Evolutionary conservation across 2,113 vertebrate genomes (phyloP), one percentile per base, ranked within the genome.

Genomic region (Dolichotis patagonum): DNA sequence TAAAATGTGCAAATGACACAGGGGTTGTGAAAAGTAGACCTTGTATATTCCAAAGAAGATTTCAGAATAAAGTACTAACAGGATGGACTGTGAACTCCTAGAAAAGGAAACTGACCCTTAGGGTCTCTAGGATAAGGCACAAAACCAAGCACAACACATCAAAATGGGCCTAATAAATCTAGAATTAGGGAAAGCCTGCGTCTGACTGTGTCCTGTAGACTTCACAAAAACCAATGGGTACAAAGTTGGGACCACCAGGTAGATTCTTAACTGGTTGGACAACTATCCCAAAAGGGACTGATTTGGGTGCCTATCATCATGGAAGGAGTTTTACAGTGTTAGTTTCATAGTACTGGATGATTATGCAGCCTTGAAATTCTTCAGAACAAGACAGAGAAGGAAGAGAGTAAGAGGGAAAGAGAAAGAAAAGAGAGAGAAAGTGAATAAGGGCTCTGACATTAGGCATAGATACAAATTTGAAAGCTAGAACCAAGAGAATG

Each of bases 1-100:
- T 13, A 41, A 83, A 86, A 88, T 84, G 19, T 83, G 0, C 92
- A 82, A 88, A 85, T 84, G 17, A 89, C 16, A 65, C 24, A 56
- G 38, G 19, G 9, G n/a, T 88, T 71, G 65, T 83, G 6, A n/a
- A 93, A 94, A 94, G n/a, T 80, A 83, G 43, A 32, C 10, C 30
- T 96, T 77, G 46, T 88, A 12, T 95, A 5, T 85, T 73, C 58
- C 75, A 73, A 96, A 71, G 56, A 54, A 81, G 38, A 88, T 32
- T 90, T 38, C 63, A 73, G 3, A 46, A 71, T 65, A 96, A 22
- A 92, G 13, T 12, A 54, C 82, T 32, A 28, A 41, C 49, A 88
- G 38, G 24, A 24, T 46, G 19, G n/a, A 56, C 1, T 49, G 1
- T 43, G 52, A 88, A 32, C 41, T 65, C 12, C 82, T 83, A 49